Percentiles rank a stretch among this genome's conserved stretches.
These are phyloP conservation scores for Listronotus oregonensis DNA, from an alignment of 1,140 invertebrate genomes.

Conservation along the genomic window DNA sequence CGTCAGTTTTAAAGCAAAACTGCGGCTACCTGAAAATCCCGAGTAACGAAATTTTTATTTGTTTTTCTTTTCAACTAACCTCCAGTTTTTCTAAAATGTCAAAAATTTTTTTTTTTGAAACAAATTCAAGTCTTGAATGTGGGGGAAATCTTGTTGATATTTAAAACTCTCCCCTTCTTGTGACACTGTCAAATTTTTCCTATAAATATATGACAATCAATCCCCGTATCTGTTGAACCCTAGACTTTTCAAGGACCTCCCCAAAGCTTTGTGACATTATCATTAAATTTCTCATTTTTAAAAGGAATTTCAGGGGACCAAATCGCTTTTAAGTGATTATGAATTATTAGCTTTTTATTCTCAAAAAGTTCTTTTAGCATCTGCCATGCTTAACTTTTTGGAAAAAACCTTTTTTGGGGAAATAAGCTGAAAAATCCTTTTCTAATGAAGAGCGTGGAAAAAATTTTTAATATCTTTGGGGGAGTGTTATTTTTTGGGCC, in stretches of 20 bases:
- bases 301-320: conserved; percentile 28
- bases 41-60: no score
- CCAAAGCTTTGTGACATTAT: conserved; percentile 24
- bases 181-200: conserved; percentile 41
- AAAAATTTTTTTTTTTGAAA: no score
- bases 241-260: conserved; percentile 26
- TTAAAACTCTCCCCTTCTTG: no score
- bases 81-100: no score
- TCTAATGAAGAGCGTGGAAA: conserved; percentile 19
- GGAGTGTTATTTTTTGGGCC: no score
- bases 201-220: conserved; percentile 35
- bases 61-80: no score
- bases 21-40: no score
- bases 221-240: conserved; percentile 25
- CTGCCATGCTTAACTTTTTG: conserved; percentile 48
- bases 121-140: no score
- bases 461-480: conserved; percentile 12
- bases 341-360: conserved; percentile 43
- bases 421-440: conserved; percentile 19
- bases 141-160: no score
- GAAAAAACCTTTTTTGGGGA: conserved; percentile 38
- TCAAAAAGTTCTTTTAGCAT: conserved; percentile 49
- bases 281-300: conserved; percentile 18
- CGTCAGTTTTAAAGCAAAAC: no score
- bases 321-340: conserved; percentile 33